Percentiles rank a stretch among this genome's conserved stretches.
phyloP scores from a whole-genome alignment of 2,888 invertebrate species.

The Dioctria rufipes region DNA sequence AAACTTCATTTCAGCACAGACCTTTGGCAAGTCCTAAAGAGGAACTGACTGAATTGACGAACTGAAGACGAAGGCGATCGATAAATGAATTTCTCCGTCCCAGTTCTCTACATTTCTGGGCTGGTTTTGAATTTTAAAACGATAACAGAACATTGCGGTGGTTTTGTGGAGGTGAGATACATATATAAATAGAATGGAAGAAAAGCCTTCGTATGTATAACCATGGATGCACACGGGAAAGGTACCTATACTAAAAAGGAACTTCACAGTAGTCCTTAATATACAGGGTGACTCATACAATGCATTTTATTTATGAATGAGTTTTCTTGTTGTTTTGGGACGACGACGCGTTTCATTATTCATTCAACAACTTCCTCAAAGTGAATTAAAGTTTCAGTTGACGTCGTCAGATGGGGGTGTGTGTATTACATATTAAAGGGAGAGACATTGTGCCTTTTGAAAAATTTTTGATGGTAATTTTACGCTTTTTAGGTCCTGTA shows the following conservation, averaged over 20 bases:
- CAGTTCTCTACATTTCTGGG: conserved; percentile 36
- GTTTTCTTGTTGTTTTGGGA: not conserved
- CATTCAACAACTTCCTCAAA: conserved; percentile 16
- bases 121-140: not conserved
- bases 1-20: conserved; percentile 38
- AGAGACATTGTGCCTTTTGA: not conserved
- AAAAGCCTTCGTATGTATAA: not conserved
- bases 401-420: not conserved
- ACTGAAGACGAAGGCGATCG: not conserved
- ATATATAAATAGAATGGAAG: not conserved
- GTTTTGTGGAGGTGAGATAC: not conserved
- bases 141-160: not conserved
- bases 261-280: not conserved
- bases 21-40: not conserved
- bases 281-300: conserved; percentile 33
- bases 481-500: not conserved
- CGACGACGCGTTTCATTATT: conserved; percentile 10
- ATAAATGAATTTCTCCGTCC: conserved; percentile 44
- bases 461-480: conserved; percentile 9
- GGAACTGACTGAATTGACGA: not conserved
- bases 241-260: not conserved
- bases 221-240: not conserved
- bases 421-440: not conserved
- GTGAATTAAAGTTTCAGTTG: conserved; percentile 31
- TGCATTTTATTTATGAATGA: conserved; percentile 42